These are phyloP conservation scores for Pollachius pollachius DNA, from an alignment of 2,113 vertebrate species.

Conservation along the genomic window DNA sequence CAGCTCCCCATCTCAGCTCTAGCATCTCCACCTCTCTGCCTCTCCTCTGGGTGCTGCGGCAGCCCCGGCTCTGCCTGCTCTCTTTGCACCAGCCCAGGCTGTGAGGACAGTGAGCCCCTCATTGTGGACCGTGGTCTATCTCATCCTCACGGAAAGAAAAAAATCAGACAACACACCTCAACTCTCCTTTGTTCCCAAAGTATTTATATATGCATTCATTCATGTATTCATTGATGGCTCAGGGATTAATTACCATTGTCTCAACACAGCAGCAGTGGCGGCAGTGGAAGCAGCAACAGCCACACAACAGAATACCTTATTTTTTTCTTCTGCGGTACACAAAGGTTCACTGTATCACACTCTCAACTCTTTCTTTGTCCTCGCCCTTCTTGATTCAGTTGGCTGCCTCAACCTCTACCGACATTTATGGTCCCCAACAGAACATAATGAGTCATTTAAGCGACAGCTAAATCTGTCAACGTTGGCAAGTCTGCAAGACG, in stretches of 20 bases:
- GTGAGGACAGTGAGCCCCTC: constrained; percentile 46
- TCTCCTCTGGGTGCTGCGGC: not conserved
- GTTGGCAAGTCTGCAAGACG: constrained; percentile 37
- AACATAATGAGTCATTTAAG: constrained; percentile 54
- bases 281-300: no score
- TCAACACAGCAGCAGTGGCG: constrained; percentile 24
- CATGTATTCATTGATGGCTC: constrained; percentile 31
- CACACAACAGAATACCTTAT: constrained; percentile 56
- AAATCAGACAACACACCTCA: constrained; percentile 23
- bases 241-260: constrained; percentile 50
- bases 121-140: constrained; percentile 37
- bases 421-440: constrained; percentile 38
- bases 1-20: constrained; percentile 64
- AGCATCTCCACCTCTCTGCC: constrained; percentile 41
- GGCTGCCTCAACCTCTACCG: constrained; percentile 41
- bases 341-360: constrained; percentile 63
- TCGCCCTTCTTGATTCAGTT: constrained; percentile 54
- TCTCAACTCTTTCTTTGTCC: constrained; percentile 78
- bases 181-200: constrained; percentile 47
- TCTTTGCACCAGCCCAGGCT: constrained; percentile 26
- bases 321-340: constrained; percentile 55
- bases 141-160: constrained; percentile 37
- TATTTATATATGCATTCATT: constrained; percentile 32
- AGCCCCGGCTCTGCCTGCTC: constrained; percentile 2
- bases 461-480: constrained; percentile 45